A percentile compares a stretch with the other conserved stretches of the same genome.
Evolutionary conservation across 1,140 invertebrate species (phyloP).

Genomic region (Micrasema longulum): DNA sequence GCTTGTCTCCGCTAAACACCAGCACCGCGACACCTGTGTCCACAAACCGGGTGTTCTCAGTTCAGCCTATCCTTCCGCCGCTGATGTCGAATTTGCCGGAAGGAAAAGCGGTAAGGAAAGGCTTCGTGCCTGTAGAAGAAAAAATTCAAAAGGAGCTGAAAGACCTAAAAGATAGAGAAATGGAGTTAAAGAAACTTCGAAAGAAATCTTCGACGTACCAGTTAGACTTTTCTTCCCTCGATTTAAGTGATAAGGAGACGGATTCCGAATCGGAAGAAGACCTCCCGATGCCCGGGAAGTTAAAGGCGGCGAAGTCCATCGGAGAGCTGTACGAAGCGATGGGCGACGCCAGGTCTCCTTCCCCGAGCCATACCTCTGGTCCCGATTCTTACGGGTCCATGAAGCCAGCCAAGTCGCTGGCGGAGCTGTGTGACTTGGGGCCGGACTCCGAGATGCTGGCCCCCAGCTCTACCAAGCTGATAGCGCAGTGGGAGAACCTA

Average conservation of each 20-base stretch:
- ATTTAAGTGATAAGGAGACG: slow-evolving; percentile 65
- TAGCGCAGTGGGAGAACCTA: slow-evolving; percentile 72
- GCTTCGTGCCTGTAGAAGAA: slow-evolving; percentile 78
- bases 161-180: slow-evolving; percentile 80
- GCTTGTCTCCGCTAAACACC: slow-evolving; percentile 59
- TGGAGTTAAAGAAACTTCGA: slow-evolving; percentile 76
- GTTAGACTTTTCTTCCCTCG: slow-evolving; percentile 57
- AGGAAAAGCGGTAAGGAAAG: slow-evolving; percentile 71
- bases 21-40: slow-evolving; percentile 55
- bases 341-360: slow-evolving; percentile 63
- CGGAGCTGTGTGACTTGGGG: slow-evolving; percentile 69
- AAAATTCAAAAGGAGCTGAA: slow-evolving; percentile 83
- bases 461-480: slow-evolving; percentile 71
- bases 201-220: slow-evolving; percentile 67
- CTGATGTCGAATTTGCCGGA: slow-evolving; percentile 67
- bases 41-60: slow-evolving; percentile 56
- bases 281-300: slow-evolving; percentile 67
- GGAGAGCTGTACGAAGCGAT: slow-evolving; percentile 68
- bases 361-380: slow-evolving; percentile 64
- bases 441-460: slow-evolving; percentile 68
- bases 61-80: slow-evolving; percentile 58
- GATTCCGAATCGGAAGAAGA: slow-evolving; percentile 70
- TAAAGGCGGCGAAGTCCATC: slow-evolving; percentile 70
- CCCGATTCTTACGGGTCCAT: slow-evolving; percentile 65
- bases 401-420: slow-evolving; percentile 71